Evolutionary conservation across 2,888 invertebrate genomes (phyloP).

Genomic region (Embidobia sp.): DNA sequence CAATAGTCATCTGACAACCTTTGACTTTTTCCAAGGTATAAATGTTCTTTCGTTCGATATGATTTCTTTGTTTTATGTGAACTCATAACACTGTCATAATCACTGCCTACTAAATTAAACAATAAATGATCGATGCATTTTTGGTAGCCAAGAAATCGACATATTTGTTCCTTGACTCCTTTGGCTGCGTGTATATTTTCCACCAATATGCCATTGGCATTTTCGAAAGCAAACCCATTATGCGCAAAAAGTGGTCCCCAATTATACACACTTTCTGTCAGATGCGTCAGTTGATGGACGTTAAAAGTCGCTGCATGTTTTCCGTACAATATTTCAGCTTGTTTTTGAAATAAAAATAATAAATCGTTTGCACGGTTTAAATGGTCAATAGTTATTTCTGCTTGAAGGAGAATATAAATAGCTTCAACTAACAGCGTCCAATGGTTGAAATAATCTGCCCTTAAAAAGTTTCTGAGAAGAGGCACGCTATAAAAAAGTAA

Average conservation of each 20-base stretch:
- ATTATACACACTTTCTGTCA: slow-evolving; percentile 5
- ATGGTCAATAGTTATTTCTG: slow-evolving; percentile 3
- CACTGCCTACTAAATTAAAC: background rate
- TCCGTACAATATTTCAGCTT: background rate
- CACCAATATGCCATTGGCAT: slow-evolving; percentile 1
- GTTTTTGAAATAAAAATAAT: background rate
- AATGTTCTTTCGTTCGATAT: background rate
- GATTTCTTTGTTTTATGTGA: background rate
- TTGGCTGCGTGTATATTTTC: slow-evolving; percentile 2
- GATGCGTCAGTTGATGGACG: slow-evolving; percentile 1
- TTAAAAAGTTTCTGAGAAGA: slow-evolving; percentile 1
- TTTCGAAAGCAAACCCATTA: slow-evolving; percentile 13
- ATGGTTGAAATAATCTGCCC: slow-evolving; percentile 10
- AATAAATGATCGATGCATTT: background rate
- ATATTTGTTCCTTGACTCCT: slow-evolving; percentile 14
- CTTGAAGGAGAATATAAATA: slow-evolving; percentile 16
- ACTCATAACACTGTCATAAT: background rate
- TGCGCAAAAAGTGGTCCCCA: slow-evolving; percentile 8
- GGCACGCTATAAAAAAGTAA: slow-evolving; percentile 5
- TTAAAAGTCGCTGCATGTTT: background rate
- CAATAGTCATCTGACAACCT: no score
- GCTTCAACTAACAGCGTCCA: slow-evolving; percentile 19
- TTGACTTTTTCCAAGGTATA: no score
- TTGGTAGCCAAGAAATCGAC: background rate
- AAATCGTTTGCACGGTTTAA: background rate